Base-by-base conservation (phyloP, 1,140 invertebrate genomes). In the Nasonia longicornis region DNA sequence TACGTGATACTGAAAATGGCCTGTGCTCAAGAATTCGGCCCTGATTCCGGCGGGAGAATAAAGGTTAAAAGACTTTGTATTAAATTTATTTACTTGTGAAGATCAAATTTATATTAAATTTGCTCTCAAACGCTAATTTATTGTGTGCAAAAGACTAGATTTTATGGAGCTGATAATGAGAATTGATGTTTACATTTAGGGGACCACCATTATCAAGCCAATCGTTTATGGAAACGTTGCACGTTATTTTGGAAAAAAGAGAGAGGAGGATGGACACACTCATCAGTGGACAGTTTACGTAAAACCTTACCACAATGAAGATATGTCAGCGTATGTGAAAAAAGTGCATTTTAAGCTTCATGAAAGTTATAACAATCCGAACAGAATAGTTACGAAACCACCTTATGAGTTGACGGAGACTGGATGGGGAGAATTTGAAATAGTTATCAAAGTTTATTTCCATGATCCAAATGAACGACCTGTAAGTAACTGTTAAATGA, bases 361-460 rank as follows among this genome's bases (percentile, higher is more conserved):
- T 87, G 98, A 99, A 89, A 99, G 97, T 90, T 99, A 99, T 89
- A 94, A 96, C 1, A 99, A 99, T 91, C 96, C 95, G 10, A 98
- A 97, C 88, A 92, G 98, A 87, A 95, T 99, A 83, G 92, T 99
- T 0, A 95, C 95, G 0, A 98, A 98, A 89, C 97, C 98, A 3
- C 98, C 98, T 0, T 99, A 98, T 89, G 98, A 99, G 92, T 94
- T 99, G 0, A 97, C 95, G 0, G 99, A 99, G 92, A 99, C 98
- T 74, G 99, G 98, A 2, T 99, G 99, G 98, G 99, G 99, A 86
- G 99, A 99, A 92, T 99, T 99, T 92, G 99, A 99, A 91, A 96
- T 99, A 84, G 95, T 97, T 38, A 99, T 99, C 29, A 99, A 99
- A 90, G 97, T 99, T 79, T 98, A 97, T 91, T 99, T 99, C 87